Conservation (phyloP, 1,140 invertebrate species). For the Maniola jurtina region DNA sequence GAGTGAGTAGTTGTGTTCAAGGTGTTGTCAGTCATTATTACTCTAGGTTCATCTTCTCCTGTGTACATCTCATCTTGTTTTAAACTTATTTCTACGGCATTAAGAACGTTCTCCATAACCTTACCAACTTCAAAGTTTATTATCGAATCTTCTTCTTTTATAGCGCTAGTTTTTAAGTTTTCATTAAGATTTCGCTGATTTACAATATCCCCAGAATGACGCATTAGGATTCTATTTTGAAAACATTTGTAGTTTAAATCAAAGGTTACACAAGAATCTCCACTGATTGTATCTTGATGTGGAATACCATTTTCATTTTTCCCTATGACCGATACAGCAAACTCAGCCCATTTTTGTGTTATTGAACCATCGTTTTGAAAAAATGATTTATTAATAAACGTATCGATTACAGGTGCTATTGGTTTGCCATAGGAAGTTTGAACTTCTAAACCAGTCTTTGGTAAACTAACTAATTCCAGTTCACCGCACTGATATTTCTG, state of each 20-base stretch:
- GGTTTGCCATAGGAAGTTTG: constrained; percentile 47
- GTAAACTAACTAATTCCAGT: constrained; percentile 51
- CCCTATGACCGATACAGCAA: constrained; percentile 57
- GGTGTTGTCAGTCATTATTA: constrained; percentile 21
- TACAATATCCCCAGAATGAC: constrained; percentile 37
- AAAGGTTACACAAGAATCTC: constrained; percentile 46
- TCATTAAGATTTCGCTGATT: constrained; percentile 2
- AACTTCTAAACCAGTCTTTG: constrained; percentile 54
- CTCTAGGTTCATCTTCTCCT: constrained; percentile 40
- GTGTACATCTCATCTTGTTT: constrained; percentile 51
- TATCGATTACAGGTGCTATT: constrained; percentile 48
- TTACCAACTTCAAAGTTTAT: constrained; percentile 39
- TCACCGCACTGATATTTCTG: constrained; percentile 63
- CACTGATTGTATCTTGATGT: constrained; percentile 31
- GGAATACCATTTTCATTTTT: constrained; percentile 37
- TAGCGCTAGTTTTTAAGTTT: constrained; percentile 5
- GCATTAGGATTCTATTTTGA: constrained; percentile 57
- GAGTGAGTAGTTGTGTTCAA: constrained; percentile 13
- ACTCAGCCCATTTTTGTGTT: constrained; percentile 63
- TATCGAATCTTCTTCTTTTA: constrained; percentile 19
- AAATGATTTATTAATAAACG: constrained; percentile 47
- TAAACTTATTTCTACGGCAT: constrained; percentile 60
- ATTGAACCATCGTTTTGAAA: constrained; percentile 50
- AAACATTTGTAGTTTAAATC: constrained; percentile 58
- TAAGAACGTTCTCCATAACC: constrained; percentile 50